Conservation (phyloP, 2,888 invertebrate genomes). For the Eudasyphora cyanicolor region DNA sequence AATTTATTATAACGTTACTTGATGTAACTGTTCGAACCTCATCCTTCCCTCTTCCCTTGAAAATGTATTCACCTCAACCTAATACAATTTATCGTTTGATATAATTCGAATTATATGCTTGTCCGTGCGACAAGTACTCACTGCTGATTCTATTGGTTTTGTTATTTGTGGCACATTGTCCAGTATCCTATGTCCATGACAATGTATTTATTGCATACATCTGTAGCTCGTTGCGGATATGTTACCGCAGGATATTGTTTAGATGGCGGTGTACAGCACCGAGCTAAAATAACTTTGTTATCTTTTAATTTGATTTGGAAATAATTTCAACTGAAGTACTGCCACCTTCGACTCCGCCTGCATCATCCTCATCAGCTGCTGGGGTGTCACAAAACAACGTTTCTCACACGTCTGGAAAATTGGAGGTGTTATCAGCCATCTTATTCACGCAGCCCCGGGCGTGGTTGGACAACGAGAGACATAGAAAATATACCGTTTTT, state of each 20-base stretch:
- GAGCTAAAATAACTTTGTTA: conserved; percentile 63
- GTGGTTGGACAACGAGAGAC: conserved; percentile 31
- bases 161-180: conserved; percentile 44
- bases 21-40: too few relatives aligned
- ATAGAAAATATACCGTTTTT: conserved; percentile 29
- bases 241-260: conserved; percentile 60
- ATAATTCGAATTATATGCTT: neutral
- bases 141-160: neutral
- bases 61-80: neutral
- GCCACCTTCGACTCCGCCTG: neutral
- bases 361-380: neutral
- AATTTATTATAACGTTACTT: neutral
- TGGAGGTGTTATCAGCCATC: conserved; percentile 53
- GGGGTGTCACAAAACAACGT: neutral
- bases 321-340: conserved; percentile 45
- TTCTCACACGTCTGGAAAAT: neutral
- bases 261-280: neutral
- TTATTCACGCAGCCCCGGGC: conserved; percentile 54
- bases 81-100: neutral
- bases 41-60: neutral
- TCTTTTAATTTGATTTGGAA: conserved; percentile 67
- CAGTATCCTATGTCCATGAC: neutral
- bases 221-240: conserved; percentile 6
- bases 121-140: neutral
- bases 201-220: neutral